Conservation (phyloP, 64 coral and sea anemone species). For the Hydrozoanthus tunicans region DNA sequence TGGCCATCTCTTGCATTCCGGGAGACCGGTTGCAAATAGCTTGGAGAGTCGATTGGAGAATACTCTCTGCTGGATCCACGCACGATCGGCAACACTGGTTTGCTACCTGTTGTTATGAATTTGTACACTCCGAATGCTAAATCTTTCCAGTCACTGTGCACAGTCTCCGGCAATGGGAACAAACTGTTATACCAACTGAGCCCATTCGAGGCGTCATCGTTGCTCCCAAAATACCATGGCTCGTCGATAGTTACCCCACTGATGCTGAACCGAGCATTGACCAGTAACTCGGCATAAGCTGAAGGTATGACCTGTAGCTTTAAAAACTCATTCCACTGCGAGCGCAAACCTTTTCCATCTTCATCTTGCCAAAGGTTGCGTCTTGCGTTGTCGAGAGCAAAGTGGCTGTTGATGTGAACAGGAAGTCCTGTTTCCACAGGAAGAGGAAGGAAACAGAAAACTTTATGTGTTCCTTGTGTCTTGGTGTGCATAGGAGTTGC, state of each 20-base stretch:
- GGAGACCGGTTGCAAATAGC: background rate
- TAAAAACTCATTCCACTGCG: constrained; percentile 91
- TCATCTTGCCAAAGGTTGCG: constrained; percentile 82
- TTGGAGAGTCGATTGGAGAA: background rate
- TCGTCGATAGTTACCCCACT: constrained; percentile 63
- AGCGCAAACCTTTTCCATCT: constrained; percentile 35
- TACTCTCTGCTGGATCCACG: constrained; percentile 9
- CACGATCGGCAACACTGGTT: constrained; percentile 74
- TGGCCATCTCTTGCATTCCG: background rate
- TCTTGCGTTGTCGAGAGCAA: constrained; percentile 83
- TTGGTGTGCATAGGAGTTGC: background rate
- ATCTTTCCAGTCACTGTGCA: constrained; percentile 79
- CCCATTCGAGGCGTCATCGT: constrained; percentile 47
- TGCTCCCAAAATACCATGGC: constrained; percentile 68
- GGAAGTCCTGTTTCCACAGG: constrained; percentile 88
- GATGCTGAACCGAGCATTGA: constrained; percentile 60
- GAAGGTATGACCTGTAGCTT: constrained; percentile 80
- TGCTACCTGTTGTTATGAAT: constrained; percentile 57
- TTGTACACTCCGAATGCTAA: constrained; percentile 69
- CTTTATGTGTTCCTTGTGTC: constrained; percentile 24
- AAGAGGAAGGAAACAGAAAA: constrained; percentile 82
- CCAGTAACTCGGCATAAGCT: constrained; percentile 83
- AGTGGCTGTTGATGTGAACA: constrained; percentile 96
- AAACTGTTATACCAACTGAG: constrained; percentile 89
- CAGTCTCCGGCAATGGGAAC: constrained; percentile 71